These are phyloP conservation scores for Meloidogyne hapla DNA, from an alignment of 1,140 invertebrate genomes.

Conservation along the genomic window DNA sequence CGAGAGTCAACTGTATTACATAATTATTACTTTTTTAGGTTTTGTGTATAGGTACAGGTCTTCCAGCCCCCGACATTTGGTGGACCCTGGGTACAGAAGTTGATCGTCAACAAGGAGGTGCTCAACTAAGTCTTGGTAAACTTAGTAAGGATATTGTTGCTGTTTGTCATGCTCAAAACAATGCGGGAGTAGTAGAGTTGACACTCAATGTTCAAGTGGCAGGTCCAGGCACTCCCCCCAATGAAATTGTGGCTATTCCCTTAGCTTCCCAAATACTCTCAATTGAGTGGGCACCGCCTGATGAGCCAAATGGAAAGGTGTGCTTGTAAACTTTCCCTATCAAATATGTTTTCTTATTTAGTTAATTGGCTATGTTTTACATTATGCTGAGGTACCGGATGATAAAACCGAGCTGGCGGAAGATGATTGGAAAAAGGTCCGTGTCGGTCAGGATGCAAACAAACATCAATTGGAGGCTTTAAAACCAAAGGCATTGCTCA, in stretches of 20 bases:
- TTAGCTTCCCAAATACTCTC: slow-evolving; percentile 55
- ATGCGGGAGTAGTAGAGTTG: slow-evolving; percentile 56
- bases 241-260: slow-evolving; percentile 56
- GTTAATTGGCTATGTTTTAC: slow-evolving; percentile 50
- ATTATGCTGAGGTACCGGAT: slow-evolving; percentile 56
- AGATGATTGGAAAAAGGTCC: slow-evolving; percentile 19
- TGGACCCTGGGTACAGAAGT: slow-evolving; percentile 51
- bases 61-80: slow-evolving; percentile 53
- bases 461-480: slow-evolving; percentile 3
- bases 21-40: slow-evolving; percentile 12
- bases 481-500: background rate
- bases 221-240: slow-evolving; percentile 59
- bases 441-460: background rate
- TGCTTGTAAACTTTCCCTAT: background rate
- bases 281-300: slow-evolving; percentile 63
- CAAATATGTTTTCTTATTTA: background rate
- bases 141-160: slow-evolving; percentile 56
- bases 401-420: slow-evolving; percentile 1
- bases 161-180: slow-evolving; percentile 60
- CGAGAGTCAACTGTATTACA: no score
- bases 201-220: slow-evolving; percentile 34
- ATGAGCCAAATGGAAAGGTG: slow-evolving; percentile 59
- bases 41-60: slow-evolving; percentile 51
- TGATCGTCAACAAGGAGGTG: slow-evolving; percentile 39
- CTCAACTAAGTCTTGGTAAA: slow-evolving; percentile 43